phyloP scores from a whole-genome alignment of 1,140 invertebrate species.

The Solen grandis region DNA sequence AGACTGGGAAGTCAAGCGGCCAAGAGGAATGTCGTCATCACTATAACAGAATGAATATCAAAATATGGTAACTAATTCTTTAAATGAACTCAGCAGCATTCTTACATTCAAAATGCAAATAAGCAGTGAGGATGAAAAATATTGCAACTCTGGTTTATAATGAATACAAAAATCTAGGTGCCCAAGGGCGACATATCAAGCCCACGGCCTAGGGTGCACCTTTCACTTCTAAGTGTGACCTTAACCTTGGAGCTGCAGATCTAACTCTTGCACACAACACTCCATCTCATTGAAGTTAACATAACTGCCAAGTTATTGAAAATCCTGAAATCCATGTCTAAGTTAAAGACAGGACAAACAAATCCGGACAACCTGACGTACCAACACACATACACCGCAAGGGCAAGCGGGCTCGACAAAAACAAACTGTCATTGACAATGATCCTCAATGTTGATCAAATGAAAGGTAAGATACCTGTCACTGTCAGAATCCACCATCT shows the following conservation, averaged over 20 bases:
- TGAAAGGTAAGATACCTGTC: constrained; percentile 47
- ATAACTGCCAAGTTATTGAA: neutral
- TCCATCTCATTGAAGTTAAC: neutral
- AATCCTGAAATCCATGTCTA: neutral
- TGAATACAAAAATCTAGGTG: neutral
- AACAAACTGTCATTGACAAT: neutral
- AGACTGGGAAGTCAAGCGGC: neutral
- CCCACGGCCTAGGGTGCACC: neutral
- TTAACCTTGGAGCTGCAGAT: too few relatives aligned
- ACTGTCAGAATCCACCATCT: constrained; percentile 55
- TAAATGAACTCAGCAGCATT: neutral
- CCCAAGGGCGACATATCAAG: neutral
- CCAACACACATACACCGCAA: too few relatives aligned
- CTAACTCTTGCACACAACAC: too few relatives aligned
- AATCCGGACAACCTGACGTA: neutral
- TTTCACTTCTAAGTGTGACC: neutral
- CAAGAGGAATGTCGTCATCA: constrained; percentile 22
- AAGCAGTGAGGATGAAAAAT: neutral
- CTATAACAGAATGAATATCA: constrained; percentile 1
- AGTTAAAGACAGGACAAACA: neutral
- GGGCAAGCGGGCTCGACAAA: neutral
- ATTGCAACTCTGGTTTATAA: neutral
- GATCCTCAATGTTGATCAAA: neutral
- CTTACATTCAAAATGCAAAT: neutral
- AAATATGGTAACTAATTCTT: neutral